Conservation (phyloP, 2,797 vertebrate genomes). For the Triplophysa yarkandensis region DNA sequence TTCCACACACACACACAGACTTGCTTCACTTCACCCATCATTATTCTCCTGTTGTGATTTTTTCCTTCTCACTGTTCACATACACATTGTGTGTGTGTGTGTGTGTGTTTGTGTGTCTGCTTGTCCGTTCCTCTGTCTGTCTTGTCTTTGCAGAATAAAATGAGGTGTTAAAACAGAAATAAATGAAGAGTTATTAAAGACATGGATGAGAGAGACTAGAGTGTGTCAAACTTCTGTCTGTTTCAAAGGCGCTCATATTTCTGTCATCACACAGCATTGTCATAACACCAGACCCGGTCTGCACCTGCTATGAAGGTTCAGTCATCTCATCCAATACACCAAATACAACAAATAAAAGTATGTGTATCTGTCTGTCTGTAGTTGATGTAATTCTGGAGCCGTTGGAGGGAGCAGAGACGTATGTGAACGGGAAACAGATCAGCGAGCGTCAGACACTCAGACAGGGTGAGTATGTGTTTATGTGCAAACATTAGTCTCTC, state of each 20-base stretch:
- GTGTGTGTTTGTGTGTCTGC: no score
- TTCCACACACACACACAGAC: not conserved
- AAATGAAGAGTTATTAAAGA: no score
- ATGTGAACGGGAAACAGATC: slow-evolving; percentile 85
- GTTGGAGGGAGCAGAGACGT: slow-evolving; percentile 80
- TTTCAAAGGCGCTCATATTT: no score
- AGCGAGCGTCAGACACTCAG: slow-evolving; percentile 74
- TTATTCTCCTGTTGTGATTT: not conserved
- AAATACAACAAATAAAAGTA: not conserved
- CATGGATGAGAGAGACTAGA: no score
- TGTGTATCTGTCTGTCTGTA: slow-evolving; percentile 49
- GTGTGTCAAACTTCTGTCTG: no score
- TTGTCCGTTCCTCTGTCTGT: no score
- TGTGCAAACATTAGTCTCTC: not conserved
- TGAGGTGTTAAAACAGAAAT: no score
- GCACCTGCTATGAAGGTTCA: not conserved
- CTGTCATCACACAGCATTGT: no score
- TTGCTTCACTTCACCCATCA: not conserved
- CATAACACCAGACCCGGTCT: not conserved
- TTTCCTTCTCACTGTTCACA: not conserved
- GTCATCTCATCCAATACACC: not conserved
- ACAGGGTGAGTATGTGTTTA: slow-evolving; percentile 73
- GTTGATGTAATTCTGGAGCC: slow-evolving; percentile 84
- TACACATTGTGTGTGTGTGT: no score
- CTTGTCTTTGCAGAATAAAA: no score